Conservation (phyloP, 2,797 vertebrate species). For the Sebastes alutus region DNA sequence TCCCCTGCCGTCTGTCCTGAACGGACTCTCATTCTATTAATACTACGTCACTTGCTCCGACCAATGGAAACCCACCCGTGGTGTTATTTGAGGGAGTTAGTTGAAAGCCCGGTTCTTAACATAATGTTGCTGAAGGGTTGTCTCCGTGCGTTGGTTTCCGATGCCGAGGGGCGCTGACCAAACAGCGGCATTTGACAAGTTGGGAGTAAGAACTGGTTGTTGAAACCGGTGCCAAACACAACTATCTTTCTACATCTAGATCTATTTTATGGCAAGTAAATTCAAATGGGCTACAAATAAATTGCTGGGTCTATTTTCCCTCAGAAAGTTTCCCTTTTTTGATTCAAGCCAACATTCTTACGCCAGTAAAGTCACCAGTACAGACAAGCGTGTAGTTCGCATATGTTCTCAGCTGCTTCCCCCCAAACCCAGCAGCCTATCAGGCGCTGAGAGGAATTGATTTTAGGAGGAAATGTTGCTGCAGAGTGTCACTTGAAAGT, state of each 20-base stretch:
- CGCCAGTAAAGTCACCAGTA: neutral
- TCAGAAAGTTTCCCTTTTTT: neutral
- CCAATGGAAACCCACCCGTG: too few species aligned
- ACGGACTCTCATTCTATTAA: too few species aligned
- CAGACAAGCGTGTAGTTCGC: neutral
- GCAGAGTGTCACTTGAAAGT: slow-evolving; percentile 36
- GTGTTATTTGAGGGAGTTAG: too few species aligned
- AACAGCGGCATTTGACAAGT: too few species aligned
- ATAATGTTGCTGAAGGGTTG: too few species aligned
- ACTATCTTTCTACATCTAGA: neutral
- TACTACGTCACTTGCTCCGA: too few species aligned
- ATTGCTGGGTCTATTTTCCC: neutral
- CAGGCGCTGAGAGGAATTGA: slow-evolving; percentile 25
- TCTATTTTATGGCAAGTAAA: neutral
- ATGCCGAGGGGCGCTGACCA: too few species aligned
- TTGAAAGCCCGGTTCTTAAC: too few species aligned
- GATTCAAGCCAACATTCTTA: neutral
- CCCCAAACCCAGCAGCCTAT: neutral
- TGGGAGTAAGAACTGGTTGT: rapidly evolving
- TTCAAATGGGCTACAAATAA: neutral
- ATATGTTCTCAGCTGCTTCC: neutral
- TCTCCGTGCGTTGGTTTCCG: too few species aligned
- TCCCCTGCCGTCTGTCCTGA: too few species aligned
- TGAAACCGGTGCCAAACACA: neutral
- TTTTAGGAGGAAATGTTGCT: slow-evolving; percentile 40